phyloP scores from a whole-genome alignment of 2,113 vertebrate species.

The Tricholaema leucomelas region DNA sequence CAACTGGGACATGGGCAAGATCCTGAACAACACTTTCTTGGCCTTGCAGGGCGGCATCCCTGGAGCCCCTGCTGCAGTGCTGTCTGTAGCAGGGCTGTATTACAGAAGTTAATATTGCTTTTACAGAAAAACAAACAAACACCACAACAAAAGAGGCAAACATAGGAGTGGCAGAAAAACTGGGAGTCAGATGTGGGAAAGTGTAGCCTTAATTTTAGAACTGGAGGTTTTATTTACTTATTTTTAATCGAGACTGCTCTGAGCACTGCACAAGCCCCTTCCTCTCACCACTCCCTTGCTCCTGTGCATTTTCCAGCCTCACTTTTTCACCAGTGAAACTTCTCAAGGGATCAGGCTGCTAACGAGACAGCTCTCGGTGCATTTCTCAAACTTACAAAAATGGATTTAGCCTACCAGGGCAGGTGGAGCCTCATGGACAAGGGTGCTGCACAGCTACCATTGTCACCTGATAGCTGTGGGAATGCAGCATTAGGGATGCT shows the following conservation, averaged over 20 bases:
- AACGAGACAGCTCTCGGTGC: not conserved
- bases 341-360: accelerated
- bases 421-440: accelerated
- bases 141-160: not conserved
- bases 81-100: not conserved
- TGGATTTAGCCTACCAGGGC: not conserved
- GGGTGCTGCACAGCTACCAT: not conserved
- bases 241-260: not conserved
- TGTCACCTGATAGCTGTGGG: not conserved
- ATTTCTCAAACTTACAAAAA: not conserved
- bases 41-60: not conserved
- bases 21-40: not conserved
- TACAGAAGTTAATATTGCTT: not conserved
- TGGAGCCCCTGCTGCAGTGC: not conserved
- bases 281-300: not conserved
- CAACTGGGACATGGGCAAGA: not conserved
- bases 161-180: not conserved
- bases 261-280: not conserved
- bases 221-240: not conserved
- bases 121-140: not conserved
- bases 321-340: not conserved
- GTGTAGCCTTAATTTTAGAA: not conserved
- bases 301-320: not conserved
- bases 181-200: not conserved
- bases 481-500: not conserved